A percentile compares a stretch with the other conserved stretches of the same genome.
These are phyloP conservation scores for Oceanites oceanicus DNA, from an alignment of 2,113 vertebrate genomes.

Conservation along the genomic window DNA sequence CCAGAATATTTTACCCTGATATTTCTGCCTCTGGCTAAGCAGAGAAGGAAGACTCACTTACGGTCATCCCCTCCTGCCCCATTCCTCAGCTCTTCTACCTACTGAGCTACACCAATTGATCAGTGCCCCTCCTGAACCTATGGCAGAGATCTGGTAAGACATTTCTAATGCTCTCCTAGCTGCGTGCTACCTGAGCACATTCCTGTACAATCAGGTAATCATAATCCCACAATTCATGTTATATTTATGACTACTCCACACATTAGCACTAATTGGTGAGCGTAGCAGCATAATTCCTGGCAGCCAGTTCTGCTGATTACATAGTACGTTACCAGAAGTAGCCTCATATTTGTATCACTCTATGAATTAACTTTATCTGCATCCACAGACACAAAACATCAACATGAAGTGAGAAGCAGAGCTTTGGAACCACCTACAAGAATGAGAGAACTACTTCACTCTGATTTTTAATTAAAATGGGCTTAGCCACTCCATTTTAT, in stretches of 20 bases:
- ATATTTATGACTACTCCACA: not conserved
- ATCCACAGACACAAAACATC: not conserved
- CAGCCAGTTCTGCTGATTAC: not conserved
- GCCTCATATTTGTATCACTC: not conserved
- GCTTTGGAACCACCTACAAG: not conserved
- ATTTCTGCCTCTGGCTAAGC: not conserved
- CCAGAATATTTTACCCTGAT: not conserved
- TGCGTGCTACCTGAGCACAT: not conserved
- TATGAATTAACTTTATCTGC: not conserved
- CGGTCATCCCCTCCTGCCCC: not conserved
- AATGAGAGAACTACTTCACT: not conserved
- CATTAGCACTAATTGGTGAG: not conserved
- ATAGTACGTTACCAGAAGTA: not conserved
- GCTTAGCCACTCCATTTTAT: not conserved
- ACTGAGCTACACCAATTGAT: not conserved
- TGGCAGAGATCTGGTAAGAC: not conserved
- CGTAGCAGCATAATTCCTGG: not conserved
- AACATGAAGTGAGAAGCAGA: not conserved
- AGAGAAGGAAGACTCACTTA: not conserved
- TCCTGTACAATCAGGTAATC: not conserved
- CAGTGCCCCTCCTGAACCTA: not conserved
- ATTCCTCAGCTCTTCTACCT: not conserved
- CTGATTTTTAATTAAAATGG: conserved; percentile 45
- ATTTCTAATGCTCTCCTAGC: not conserved
- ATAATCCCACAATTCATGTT: not conserved